Conservation (phyloP, 1,140 invertebrate species). For the Drosophila yakuba region DNA sequence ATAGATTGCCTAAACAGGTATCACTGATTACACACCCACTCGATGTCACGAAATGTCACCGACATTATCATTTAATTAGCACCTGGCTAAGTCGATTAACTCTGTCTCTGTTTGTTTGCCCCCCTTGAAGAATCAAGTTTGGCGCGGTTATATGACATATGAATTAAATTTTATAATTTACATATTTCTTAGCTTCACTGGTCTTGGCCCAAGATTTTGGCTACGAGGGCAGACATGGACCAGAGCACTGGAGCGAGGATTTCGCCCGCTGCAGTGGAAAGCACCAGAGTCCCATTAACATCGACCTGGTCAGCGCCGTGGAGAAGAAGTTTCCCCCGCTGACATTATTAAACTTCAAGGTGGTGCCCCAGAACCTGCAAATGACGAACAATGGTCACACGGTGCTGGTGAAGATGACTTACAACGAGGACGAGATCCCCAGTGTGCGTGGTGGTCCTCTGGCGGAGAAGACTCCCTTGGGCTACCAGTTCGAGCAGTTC, state of each 20-base stretch:
- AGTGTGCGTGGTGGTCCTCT: conserved; percentile 89
- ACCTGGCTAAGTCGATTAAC: conserved; percentile 25
- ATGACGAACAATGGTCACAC: conserved; percentile 92
- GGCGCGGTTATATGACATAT: no score
- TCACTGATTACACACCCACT: conserved; percentile 16
- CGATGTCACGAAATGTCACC: conserved; percentile 31
- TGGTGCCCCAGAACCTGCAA: conserved; percentile 85
- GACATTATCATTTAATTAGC: conserved; percentile 26
- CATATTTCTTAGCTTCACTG: conserved; percentile 17
- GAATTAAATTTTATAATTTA: neutral
- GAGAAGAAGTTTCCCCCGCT: conserved; percentile 85
- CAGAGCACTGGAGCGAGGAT: conserved; percentile 89
- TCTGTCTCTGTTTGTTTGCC: conserved; percentile 22
- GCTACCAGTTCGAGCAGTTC: conserved; percentile 91
- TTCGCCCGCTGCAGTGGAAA: conserved; percentile 90
- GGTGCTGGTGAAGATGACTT: conserved; percentile 87
- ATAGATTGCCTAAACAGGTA: conserved; percentile 35
- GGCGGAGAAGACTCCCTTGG: conserved; percentile 36
- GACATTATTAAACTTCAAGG: conserved; percentile 86
- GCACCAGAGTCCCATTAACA: conserved; percentile 93
- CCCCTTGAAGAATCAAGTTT: neutral
- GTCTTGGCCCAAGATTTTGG: conserved; percentile 56
- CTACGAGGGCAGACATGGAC: conserved; percentile 86
- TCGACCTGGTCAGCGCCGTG: conserved; percentile 88
- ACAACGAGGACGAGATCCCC: conserved; percentile 84